Conservation (phyloP, 2,113 vertebrate species). For the Pituophis catenifer region DNA sequence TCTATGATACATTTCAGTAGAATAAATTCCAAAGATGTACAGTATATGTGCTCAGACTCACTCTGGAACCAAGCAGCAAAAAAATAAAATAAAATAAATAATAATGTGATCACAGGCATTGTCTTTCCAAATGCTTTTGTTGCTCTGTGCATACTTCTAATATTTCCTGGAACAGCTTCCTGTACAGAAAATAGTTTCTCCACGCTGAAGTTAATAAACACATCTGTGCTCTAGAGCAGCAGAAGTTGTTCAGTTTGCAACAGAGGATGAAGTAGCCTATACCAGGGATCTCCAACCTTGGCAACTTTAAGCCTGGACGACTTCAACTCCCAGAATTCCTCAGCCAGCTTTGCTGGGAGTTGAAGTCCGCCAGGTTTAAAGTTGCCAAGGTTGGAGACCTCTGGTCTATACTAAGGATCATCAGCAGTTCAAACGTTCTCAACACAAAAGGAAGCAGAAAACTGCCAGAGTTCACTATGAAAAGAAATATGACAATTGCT, state of each 20-base stretch:
- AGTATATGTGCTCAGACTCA: background rate
- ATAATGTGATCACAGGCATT: background rate
- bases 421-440: background rate
- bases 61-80: background rate
- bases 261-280: background rate
- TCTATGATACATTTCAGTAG: background rate
- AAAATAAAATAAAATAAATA: background rate
- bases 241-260: background rate
- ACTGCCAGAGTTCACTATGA: background rate
- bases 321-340: too few species aligned
- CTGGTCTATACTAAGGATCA: background rate
- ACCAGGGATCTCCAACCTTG: background rate
- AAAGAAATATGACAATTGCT: background rate
- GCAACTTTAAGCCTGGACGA: too few species aligned
- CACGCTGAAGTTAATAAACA: background rate
- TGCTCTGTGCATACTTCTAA: background rate
- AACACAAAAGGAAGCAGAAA: background rate
- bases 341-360: too few species aligned
- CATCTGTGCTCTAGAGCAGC: background rate
- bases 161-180: background rate
- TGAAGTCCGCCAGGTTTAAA: too few species aligned
- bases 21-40: background rate
- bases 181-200: background rate
- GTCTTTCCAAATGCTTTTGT: background rate
- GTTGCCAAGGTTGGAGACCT: too few species aligned